Percentiles rank a stretch among this genome's conserved stretches.
Conservation (phyloP, 2,113 vertebrate genomes). For the Electrona antarctica region DNA sequence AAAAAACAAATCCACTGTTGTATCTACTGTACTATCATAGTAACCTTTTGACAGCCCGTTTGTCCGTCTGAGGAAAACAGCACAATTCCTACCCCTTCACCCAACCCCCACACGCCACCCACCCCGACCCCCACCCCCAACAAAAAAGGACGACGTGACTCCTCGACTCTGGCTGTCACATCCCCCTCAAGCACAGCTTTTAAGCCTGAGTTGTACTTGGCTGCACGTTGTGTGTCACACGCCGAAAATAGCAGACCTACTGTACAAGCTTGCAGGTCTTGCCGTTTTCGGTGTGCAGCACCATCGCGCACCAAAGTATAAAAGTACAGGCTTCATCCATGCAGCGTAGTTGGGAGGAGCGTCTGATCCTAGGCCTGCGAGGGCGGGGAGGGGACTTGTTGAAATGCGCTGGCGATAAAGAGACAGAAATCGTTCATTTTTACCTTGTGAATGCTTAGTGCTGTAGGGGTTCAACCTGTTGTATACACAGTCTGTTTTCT, state of each 20-base stretch:
- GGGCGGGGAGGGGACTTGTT: constrained; percentile 42
- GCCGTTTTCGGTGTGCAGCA: too few species aligned
- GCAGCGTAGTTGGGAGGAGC: neutral
- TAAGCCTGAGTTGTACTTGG: constrained; percentile 15
- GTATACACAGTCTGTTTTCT: constrained; percentile 99
- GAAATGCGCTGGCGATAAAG: constrained; percentile 59
- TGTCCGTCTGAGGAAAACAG: constrained; percentile 83
- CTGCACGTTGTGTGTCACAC: too few species aligned
- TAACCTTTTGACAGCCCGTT: constrained; percentile 82
- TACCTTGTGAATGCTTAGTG: constrained; percentile 99
- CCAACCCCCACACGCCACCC: neutral
- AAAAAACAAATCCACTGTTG: constrained; percentile 58
- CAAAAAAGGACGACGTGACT: constrained; percentile 80
- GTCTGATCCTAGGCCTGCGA: constrained; percentile 35
- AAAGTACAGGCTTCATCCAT: too few species aligned
- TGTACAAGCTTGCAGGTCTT: too few species aligned
- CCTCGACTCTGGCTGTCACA: constrained; percentile 46
- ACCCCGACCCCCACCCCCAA: constrained; percentile 18
- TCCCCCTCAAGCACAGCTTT: constrained; percentile 60
- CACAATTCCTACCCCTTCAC: constrained; percentile 65
- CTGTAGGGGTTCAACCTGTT: constrained; percentile 96
- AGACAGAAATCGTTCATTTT: constrained; percentile 88
- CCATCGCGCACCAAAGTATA: too few species aligned
- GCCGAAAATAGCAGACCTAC: too few species aligned
- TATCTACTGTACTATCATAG: constrained; percentile 86